Conservation (phyloP, 2,113 vertebrate species). For the Eulacestoma nigropectus region DNA sequence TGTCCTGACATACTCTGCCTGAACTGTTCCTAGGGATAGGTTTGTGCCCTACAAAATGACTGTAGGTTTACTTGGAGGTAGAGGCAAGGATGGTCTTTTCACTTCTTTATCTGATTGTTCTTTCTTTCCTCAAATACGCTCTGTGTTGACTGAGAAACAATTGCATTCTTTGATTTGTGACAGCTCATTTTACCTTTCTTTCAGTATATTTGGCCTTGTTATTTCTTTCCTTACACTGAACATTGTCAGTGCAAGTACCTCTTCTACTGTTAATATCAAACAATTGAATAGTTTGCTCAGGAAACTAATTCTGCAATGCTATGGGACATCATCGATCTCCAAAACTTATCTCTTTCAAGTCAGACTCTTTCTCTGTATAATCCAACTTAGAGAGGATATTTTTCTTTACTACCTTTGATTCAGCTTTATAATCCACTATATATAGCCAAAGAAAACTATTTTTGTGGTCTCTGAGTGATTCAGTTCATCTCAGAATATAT, state of each 20-base stretch:
- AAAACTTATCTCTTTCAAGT: neutral
- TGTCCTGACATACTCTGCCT: neutral
- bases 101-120: neutral
- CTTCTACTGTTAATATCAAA: neutral
- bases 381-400: neutral
- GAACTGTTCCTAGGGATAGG: neutral
- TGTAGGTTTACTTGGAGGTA: neutral
- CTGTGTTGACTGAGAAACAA: neutral
- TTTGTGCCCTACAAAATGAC: neutral
- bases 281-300: neutral
- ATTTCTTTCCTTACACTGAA: neutral
- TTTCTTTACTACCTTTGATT: neutral
- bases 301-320: conserved; percentile 22
- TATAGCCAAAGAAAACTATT: neutral
- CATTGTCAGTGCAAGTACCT: neutral
- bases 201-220: neutral
- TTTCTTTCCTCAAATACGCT: neutral
- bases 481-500: neutral
- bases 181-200: neutral
- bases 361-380: neutral
- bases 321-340: neutral
- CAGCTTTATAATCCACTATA: neutral
- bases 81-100: neutral
- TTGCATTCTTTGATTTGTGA: neutral
- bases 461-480: neutral